These are phyloP conservation scores for Bruchidius siliquastri DNA, from an alignment of 2,888 invertebrate species.

Conservation along the genomic window DNA sequence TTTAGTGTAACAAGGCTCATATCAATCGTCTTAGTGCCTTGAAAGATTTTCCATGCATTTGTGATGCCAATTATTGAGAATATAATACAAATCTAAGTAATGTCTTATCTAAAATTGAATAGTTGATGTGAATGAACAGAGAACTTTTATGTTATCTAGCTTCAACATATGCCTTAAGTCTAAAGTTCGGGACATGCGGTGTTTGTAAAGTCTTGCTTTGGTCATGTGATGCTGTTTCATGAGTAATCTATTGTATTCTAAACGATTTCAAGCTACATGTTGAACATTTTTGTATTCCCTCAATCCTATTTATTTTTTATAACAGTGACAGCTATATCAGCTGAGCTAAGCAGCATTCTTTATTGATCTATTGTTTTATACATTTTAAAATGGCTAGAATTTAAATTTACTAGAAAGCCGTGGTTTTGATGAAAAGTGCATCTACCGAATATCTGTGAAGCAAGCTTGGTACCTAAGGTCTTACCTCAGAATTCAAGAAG, in stretches of 20 bases:
- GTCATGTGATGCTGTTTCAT: background rate
- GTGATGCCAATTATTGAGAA: too few species aligned
- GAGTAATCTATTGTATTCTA: background rate
- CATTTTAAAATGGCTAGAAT: background rate
- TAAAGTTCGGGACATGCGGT: background rate
- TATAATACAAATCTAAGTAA: too few species aligned
- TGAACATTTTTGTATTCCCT: too few species aligned
- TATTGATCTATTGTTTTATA: too few species aligned
- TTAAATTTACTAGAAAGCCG: background rate
- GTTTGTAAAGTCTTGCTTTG: background rate
- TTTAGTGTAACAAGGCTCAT: too few species aligned
- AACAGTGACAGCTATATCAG: too few species aligned
- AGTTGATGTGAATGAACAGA: background rate
- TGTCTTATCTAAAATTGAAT: too few species aligned
- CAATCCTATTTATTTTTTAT: too few species aligned
- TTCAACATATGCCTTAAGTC: background rate
- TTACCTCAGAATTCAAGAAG: background rate
- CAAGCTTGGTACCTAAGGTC: background rate
- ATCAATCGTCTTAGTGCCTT: too few species aligned
- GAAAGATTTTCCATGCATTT: too few species aligned
- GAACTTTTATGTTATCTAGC: background rate
- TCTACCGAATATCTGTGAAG: background rate
- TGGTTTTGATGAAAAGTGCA: background rate
- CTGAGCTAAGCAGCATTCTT: too few species aligned
- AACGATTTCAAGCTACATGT: background rate